These are phyloP conservation scores for Thymelicus lineola DNA, from an alignment of 2,888 invertebrate genomes.

Conservation along the genomic window DNA sequence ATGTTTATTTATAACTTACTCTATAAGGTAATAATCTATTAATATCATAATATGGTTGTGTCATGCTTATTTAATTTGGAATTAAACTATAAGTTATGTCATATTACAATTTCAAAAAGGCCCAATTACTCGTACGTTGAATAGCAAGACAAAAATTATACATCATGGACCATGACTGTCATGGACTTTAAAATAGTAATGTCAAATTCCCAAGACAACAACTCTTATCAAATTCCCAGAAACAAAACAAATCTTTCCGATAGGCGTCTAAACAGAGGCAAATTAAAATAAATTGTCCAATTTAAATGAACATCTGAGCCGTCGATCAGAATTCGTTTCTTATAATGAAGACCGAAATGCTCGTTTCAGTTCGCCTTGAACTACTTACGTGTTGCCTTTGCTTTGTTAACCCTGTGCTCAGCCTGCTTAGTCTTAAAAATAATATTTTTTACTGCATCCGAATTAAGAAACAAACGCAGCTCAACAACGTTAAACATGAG, in stretches of 20 bases:
- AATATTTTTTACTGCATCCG: slow-evolving; percentile 29
- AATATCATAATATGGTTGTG: too few relatives aligned
- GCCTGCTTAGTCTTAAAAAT: slow-evolving; percentile 27
- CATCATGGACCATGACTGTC: too few relatives aligned
- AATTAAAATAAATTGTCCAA: slow-evolving; percentile 10
- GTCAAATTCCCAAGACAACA: too few relatives aligned
- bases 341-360: slow-evolving; percentile 58
- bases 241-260: background rate
- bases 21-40: too few relatives aligned
- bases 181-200: too few relatives aligned
- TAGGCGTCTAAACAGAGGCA: background rate
- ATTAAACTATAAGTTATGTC: too few relatives aligned
- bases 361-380: slow-evolving; percentile 66
- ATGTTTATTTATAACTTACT: too few relatives aligned
- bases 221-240: background rate
- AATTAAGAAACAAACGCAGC: slow-evolving; percentile 29
- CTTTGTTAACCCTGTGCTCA: slow-evolving; percentile 43
- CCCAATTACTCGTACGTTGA: too few relatives aligned
- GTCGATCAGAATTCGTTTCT: slow-evolving; percentile 23
- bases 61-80: too few relatives aligned
- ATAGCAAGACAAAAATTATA: too few relatives aligned
- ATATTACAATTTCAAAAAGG: too few relatives aligned
- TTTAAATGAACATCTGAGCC: slow-evolving; percentile 44
- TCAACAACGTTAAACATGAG: slow-evolving; percentile 31
- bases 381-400: slow-evolving; percentile 64